Evolutionary conservation across 2,888 invertebrate genomes (phyloP).

Genomic region (Tachina lurida): DNA sequence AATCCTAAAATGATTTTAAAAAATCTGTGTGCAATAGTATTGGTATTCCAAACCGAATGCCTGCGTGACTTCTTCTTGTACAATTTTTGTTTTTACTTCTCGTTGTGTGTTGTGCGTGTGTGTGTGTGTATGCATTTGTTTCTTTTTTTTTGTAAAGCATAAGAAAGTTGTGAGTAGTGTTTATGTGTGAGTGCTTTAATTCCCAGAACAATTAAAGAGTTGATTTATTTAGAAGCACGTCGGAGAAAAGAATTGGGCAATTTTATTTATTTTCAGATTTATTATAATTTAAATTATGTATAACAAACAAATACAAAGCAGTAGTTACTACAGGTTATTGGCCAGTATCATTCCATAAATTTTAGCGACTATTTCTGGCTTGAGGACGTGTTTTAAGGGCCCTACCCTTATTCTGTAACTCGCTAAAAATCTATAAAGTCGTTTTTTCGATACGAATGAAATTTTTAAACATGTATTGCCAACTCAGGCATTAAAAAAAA

Average conservation of each 20-base stretch:
- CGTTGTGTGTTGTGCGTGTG: not conserved
- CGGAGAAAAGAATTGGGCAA: not conserved
- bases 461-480: no score
- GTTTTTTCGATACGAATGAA: no score
- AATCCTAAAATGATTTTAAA: constrained; percentile 18
- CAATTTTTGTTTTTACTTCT: constrained; percentile 22
- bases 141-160: constrained; percentile 9
- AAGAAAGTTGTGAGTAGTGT: constrained; percentile 49
- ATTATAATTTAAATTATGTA: not conserved
- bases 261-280: not conserved
- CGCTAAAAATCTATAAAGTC: no score
- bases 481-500: no score
- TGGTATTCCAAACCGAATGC: constrained; percentile 20
- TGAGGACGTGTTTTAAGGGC: no score
- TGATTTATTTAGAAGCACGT: not conserved
- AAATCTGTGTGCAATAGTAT: constrained; percentile 35
- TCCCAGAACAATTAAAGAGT: constrained; percentile 20
- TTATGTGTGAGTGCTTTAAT: not conserved
- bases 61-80: constrained; percentile 57
- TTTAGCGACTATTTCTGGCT: no score
- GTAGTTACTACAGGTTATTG: no score
- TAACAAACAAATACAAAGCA: no score
- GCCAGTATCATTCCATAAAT: no score
- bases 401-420: no score
- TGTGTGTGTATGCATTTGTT: not conserved